Evolutionary conservation across 1,140 invertebrate genomes (phyloP).

Genomic region (Polypedilum vanderplanki): DNA sequence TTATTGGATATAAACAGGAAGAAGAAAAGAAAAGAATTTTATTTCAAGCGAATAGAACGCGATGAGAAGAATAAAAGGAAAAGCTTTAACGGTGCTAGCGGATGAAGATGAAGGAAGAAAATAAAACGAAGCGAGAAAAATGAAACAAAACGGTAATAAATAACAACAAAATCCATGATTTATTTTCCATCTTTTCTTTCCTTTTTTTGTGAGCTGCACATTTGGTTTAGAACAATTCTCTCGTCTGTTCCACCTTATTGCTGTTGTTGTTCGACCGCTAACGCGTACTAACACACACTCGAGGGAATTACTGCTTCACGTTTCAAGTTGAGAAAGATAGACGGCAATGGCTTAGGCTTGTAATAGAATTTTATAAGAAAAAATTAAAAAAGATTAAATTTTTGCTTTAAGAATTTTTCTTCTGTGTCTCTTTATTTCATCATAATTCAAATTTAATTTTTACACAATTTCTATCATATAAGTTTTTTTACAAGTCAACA

Average conservation of each 20-base stretch:
- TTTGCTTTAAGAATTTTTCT: background rate
- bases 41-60: background rate
- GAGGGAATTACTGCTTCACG: background rate
- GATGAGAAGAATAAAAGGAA: background rate
- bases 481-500: no score
- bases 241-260: background rate
- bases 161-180: background rate
- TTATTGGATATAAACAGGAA: background rate
- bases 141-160: background rate
- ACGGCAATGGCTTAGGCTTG: background rate
- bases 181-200: conserved; percentile 1
- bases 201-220: no score
- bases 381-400: background rate
- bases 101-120: background rate
- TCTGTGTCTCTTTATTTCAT: background rate
- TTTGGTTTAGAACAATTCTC: background rate
- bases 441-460: background rate
- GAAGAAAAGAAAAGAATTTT: no score
- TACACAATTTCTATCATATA: background rate
- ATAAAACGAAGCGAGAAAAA: background rate
- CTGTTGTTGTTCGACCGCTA: no score
- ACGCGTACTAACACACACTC: background rate
- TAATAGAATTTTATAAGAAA: background rate
- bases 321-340: background rate
- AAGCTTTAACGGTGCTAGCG: conserved; percentile 7